Evolutionary conservation across 2,797 vertebrate species (phyloP).

Genomic region (Acipenser oxyrinchus): DNA sequence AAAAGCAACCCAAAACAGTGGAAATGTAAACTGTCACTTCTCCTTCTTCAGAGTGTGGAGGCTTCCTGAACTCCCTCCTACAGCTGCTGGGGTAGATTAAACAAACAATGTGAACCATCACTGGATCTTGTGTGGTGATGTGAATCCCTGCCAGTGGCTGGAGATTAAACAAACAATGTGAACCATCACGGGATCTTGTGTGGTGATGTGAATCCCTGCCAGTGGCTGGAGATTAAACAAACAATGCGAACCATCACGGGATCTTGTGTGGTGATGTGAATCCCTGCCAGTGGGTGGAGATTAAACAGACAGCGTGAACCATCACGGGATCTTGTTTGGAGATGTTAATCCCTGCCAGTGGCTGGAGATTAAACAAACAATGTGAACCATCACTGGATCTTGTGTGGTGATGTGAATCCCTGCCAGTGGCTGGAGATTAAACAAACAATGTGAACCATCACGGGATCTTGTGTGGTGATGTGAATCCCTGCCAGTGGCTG

Average conservation of each 20-base stretch:
- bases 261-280: background rate
- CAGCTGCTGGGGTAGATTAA: slow-evolving; percentile 4
- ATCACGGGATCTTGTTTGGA: background rate
- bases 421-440: slow-evolving; percentile 28
- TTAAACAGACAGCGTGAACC: background rate
- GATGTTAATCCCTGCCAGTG: background rate
- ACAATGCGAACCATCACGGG: background rate
- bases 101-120: background rate
- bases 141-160: background rate
- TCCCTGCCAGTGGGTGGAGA: background rate
- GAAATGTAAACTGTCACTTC: background rate
- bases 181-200: no score
- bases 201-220: no score
- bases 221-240: no score
- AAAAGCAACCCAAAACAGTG: background rate
- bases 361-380: background rate
- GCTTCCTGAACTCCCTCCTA: background rate
- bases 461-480: slow-evolving; percentile 36
- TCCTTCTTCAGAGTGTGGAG: background rate
- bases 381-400: background rate
- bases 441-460: no score
- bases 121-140: background rate
- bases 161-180: no score
- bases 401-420: background rate
- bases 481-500: no score